Evolutionary conservation across 2,888 invertebrate species (phyloP), one percentile per base, ranked within the genome.

Genomic region (Hipparchia semele): DNA sequence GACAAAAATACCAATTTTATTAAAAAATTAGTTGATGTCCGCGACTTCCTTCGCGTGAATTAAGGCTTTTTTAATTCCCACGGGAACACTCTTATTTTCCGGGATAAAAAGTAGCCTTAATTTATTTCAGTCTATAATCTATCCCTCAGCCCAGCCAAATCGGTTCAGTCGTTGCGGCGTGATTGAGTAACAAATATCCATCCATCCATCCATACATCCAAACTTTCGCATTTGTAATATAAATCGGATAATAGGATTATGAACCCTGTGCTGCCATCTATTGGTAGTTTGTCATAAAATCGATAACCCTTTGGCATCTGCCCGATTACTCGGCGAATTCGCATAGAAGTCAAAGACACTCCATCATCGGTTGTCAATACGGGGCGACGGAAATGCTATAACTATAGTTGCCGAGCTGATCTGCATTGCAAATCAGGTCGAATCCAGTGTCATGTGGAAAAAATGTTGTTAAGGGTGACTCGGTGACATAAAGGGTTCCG

Each of bases 381-480:
- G 79, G 82, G 82, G 84, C 83, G 84, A 83, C 86, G 88, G 84
- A 87, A 83, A 83, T 80, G 80, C 74, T 73, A 71, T 12, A 64
- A 53, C 65, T 65, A 53, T 65, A 69, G 61, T 69, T 69, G 70
- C 69, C 71, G 70, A 75, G 70, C 83, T 86, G 80, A 82, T 92
- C 89, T 89, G 90, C 90, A 91, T 82, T 91, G 87, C 91, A 90
- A 92, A 94, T 93, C 77, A 80, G 80, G 74, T 80, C 76, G 83
- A 87, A 87, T 90, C 87, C 90, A 88, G 86, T 87, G 90, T 90
- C 90, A 90, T 84, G 74, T 53, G 56, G 73, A 70, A 78, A 76
- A 76, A 79, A 76, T 74, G 68, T 60, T 53, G 66, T 12, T 71
- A 76, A 74, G 74, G 62, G 67, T 53, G 56, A 70, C 33, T 13